Evolutionary conservation across 2,113 vertebrate species (phyloP).

Genomic region (Aegithalos caudatus): DNA sequence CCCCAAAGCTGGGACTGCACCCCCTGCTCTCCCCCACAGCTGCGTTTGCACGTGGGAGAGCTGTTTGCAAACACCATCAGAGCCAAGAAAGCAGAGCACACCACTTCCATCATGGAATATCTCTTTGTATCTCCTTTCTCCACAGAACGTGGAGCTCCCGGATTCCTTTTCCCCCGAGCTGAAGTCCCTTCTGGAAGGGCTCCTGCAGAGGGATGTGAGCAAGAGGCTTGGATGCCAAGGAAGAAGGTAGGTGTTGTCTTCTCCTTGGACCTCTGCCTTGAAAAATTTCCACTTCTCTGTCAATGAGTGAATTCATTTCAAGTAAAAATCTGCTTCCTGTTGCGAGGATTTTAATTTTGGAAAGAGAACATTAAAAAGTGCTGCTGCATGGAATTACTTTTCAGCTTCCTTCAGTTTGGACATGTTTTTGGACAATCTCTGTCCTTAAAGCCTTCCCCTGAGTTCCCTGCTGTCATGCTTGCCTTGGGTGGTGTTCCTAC

Average conservation of each 20-base stretch:
- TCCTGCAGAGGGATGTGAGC: constrained; percentile 89
- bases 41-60: fast-evolving
- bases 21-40: not conserved
- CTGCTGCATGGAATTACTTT: not conserved
- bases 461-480: not conserved
- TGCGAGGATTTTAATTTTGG: not conserved
- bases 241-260: constrained; percentile 76
- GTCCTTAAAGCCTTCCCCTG: not conserved
- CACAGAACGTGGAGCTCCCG: constrained; percentile 91
- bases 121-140: not conserved
- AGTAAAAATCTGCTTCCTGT: constrained; percentile 30
- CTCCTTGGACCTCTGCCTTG: not conserved
- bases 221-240: constrained; percentile 92
- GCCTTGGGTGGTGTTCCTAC: not conserved
- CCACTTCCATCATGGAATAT: fast-evolving
- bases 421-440: not conserved
- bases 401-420: not conserved
- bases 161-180: constrained; percentile 91
- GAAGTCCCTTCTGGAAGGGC: constrained; percentile 89
- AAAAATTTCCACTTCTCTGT: constrained; percentile 16
- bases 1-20: not conserved
- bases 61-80: not conserved
- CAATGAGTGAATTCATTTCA: not conserved
- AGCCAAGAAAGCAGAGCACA: not conserved
- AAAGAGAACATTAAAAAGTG: not conserved